Base-by-base conservation (phyloP, 2,797 vertebrate genomes). In the Harpagifer antarcticus region DNA sequence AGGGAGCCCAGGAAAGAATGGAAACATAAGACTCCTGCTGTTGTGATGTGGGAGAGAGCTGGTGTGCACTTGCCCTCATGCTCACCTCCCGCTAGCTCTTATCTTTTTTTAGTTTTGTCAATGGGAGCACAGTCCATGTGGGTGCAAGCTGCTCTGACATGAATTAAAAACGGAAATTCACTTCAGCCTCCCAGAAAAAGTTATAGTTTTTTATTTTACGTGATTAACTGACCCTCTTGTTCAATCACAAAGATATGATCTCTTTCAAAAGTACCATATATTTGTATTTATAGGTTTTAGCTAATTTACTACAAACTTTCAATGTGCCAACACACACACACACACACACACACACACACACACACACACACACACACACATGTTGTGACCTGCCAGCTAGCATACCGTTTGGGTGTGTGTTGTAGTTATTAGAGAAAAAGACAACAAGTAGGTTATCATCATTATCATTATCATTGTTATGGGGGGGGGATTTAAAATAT, bases 21-120 rank as follows among this genome's bases (percentile, higher is more conserved):
- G 89, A 90, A 87, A 89, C 83, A 79, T 76, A 86, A 88, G 79
- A 87, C 88, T 90, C 87, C 78, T 81, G 85, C 89, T 90, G 88
- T 63, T 89, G 76, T 87, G 88, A 85, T 86, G 83, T 84, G 76
- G 86, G 68, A 78, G 76, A 76, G 72, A 84, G 79, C 74, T 81
- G 79, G 55, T 62, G 80, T 79, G 74, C 80, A 88, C 85, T 89
- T 88, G 88, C 78, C 84, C 84, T 81, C 77, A 14, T 80, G 79
- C 69, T 90, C 84, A 85, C 77, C 85, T 83, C 86, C 85, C 52
- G 75, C 75, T 70, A 73, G 57, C 59, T 54, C 67, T 79, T 48
- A 85, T 89, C 76, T 81, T 13, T 59, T 68, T 72, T 54, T 23
- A 23, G 15, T 20, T 14, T 9, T 14, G 62, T 86, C 66, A 31